Base-by-base conservation (phyloP, 2,113 vertebrate species). In the Shinisaurus crocodilurus region DNA sequence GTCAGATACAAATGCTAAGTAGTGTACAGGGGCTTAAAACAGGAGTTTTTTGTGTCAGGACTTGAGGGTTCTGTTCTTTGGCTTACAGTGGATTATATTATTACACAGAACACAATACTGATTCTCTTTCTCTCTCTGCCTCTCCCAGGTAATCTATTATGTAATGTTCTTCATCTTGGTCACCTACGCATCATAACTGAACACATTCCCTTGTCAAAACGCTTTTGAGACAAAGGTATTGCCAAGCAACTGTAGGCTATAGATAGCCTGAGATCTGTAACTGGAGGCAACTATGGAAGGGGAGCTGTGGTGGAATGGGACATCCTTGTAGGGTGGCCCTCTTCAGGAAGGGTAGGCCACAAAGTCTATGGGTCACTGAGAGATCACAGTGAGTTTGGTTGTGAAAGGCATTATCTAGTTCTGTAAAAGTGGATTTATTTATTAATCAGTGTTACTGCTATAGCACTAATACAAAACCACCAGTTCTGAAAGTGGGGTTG, bases 121-220 rank as follows among this genome's bases (percentile, higher is more conserved):
- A 85, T 85, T 48, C 13, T 23, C 37, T 23, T 32, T 87, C 27
- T 87, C 37, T 48, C 8, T 88, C 16, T 88, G 15, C 16, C 76
- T 80, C 60, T 80, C 75, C 75, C 16, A 88, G 86, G 75, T 80
- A 60, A 80, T 88, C 60, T 88, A 80, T 67, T 50, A 69, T 18
- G 20, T 32, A 23, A 80, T 32, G 3, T 65, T 80, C 75, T 88
- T 48, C 57, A 48, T 88, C 32, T 3, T 79, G 75, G 40, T 67
- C 60, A 48, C 9, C 86, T 88, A 15, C 32, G 77, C 75, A 80
- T 37, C 60, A 3, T 88, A 79, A 80, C 32, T 45, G 18, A 34
- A 45, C 57, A 29, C 15, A 29, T 63, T 40, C 27, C 3, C 67
- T 50, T 23, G 18, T 63, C 48, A 13, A 34, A 72, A 34, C 18